Conservation (phyloP, 2,888 invertebrate genomes). For the Hydriomena furcata region DNA sequence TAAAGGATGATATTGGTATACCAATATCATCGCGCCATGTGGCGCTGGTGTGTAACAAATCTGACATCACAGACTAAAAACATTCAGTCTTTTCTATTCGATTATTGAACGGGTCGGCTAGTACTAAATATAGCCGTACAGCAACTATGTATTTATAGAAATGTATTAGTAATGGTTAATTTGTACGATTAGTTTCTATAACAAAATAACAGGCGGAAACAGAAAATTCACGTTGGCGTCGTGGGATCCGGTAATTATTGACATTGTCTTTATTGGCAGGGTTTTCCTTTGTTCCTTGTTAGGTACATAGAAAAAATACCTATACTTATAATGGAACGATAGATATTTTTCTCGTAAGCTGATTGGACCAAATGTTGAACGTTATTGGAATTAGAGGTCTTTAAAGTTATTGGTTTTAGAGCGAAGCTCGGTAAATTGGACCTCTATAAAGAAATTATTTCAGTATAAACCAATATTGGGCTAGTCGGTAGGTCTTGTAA, state of each 20-base stretch:
- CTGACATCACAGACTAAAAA: no score
- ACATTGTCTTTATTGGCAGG: conserved; percentile 34
- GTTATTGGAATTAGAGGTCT: conserved; percentile 21
- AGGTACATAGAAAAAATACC: conserved; percentile 18
- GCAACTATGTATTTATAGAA: no score
- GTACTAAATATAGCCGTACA: no score
- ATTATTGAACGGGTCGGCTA: no score
- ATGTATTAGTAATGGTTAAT: no score
- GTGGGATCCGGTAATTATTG: conserved; percentile 33
- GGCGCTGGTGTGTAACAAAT: no score
- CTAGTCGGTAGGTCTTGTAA: background rate
- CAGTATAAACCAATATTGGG: no score
- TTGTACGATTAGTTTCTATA: background rate
- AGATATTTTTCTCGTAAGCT: conserved; percentile 31
- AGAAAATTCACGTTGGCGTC: conserved; percentile 5
- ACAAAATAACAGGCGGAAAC: background rate
- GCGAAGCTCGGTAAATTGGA: background rate
- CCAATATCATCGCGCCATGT: no score
- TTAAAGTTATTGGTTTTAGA: conserved; percentile 21
- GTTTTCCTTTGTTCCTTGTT: conserved; percentile 31
- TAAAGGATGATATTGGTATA: no score
- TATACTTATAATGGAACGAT: conserved; percentile 5
- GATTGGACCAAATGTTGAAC: conserved; percentile 23
- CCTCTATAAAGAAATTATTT: conserved; percentile 2
- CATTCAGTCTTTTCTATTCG: no score